Conservation (phyloP, 1,140 invertebrate species). For the Stegodyphus mimosarum region DNA sequence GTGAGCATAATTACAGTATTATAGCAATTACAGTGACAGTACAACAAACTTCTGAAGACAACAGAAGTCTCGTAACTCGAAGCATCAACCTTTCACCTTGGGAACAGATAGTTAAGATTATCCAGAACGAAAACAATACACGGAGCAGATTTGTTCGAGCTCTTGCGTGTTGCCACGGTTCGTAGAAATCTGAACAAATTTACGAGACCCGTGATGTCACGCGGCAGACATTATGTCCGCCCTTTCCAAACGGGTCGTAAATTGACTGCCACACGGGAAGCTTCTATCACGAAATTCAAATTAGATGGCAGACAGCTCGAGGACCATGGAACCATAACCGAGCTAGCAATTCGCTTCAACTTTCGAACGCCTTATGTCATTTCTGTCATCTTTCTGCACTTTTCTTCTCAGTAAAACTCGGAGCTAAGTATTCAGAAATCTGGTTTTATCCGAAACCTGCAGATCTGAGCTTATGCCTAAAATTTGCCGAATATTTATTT, state of each 20-base stretch:
- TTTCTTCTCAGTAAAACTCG: no score
- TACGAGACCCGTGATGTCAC: conserved; percentile 36
- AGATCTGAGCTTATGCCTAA: no score
- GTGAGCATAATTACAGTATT: no score
- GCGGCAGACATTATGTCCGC: neutral
- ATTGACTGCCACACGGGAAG: neutral
- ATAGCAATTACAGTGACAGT: no score
- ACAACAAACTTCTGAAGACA: no score
- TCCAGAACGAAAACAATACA: neutral
- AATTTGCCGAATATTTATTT: no score
- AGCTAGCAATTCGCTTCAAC: no score
- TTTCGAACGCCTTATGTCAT: no score
- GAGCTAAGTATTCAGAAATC: no score
- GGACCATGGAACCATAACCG: no score
- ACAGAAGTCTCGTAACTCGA: neutral
- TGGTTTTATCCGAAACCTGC: no score
- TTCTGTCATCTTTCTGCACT: no score
- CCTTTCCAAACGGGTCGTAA: conserved; percentile 35
- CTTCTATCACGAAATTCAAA: neutral
- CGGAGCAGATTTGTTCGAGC: neutral
- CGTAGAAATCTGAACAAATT: conserved; percentile 24
- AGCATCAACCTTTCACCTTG: neutral
- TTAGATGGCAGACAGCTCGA: neutral
- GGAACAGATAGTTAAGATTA: neutral
- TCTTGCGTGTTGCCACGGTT: neutral